Evolutionary conservation across 2,888 invertebrate species (phyloP).

Genomic region (Gastracanthus pulcherrimus): DNA sequence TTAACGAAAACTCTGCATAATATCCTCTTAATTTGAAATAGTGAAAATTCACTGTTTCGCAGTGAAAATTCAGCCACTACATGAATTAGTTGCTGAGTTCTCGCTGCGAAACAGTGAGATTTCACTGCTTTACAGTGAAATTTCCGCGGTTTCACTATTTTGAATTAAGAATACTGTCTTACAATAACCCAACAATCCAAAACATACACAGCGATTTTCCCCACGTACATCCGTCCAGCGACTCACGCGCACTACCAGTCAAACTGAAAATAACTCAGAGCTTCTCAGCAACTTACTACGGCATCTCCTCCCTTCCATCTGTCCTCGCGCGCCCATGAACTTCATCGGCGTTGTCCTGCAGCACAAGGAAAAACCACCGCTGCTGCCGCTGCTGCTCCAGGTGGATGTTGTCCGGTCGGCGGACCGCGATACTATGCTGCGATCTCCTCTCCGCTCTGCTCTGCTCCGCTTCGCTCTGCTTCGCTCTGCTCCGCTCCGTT

Average conservation of each 20-base stretch:
- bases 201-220: too few species aligned
- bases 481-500: conserved; percentile 21
- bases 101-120: too few species aligned
- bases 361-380: conserved; percentile 35
- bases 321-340: not conserved
- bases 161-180: too few species aligned
- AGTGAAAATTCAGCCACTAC: too few species aligned
- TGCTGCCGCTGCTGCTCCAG: conserved; percentile 65
- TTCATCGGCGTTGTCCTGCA: conserved; percentile 4
- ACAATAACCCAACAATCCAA: too few species aligned
- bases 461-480: conserved; percentile 69
- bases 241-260: not conserved
- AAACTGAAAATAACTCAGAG: not conserved
- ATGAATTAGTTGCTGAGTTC: too few species aligned
- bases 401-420: conserved; percentile 71
- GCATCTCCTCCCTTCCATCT: not conserved
- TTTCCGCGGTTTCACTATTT: too few species aligned
- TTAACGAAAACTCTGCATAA: too few species aligned
- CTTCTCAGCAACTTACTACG: not conserved
- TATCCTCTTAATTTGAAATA: too few species aligned
- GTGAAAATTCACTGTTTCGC: too few species aligned
- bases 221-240: too few species aligned
- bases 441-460: not conserved
- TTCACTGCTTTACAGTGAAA: too few species aligned
- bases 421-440: conserved; percentile 69